Evolutionary conservation across 2,797 vertebrate species (phyloP), one percentile per base, ranked within the genome.

Genomic region (Parotocinclus haroldoi): DNA sequence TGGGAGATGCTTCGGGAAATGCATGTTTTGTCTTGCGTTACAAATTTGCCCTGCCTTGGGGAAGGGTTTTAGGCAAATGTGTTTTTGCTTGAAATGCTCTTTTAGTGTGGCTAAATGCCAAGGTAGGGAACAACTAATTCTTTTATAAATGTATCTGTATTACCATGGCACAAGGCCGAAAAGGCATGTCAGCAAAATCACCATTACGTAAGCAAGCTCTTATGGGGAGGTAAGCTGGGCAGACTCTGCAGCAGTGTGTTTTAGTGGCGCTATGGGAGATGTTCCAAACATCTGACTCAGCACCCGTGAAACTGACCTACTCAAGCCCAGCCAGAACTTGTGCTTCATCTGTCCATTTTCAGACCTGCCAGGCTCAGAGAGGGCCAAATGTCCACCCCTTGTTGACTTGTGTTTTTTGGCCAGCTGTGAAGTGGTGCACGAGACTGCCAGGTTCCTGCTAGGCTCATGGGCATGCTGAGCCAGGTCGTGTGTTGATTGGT

Each of bases 301-400:
- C 57, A 45, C 66, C 58, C 72, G 59, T 71, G 70, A 71, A 78
- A 73, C 67, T 62, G 60, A 73, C 70, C 73, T 56, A 60, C 58
- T 69, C 52, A 19, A 51, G 64, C 53, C 49, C 37, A 71, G 67
- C 64, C 60, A 66, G 51, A 58, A 68, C 63, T 19, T 14, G 27
- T 17, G 16, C 51, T 42, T 58, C 42, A 63, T 48, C 39, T 39
- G 53, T 40, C 55, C 56, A 40, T 12, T 59, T 55, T 61, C 11
- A 44, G 54, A 42, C 42, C 49, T 67, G 70, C 70, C 66, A 72
- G 76, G 63, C 48, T 27, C 51, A 50, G 59, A 50, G 53, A 42
- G 68, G 53, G 65, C 56, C 63, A 68, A 73, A 68, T 69, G 67
- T 56, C 67, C 63, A 55, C 57, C 58, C 70, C 19, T 58, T 62